phyloP scores from a whole-genome alignment of 2,888 invertebrate genomes.

The Idaea straminata region DNA sequence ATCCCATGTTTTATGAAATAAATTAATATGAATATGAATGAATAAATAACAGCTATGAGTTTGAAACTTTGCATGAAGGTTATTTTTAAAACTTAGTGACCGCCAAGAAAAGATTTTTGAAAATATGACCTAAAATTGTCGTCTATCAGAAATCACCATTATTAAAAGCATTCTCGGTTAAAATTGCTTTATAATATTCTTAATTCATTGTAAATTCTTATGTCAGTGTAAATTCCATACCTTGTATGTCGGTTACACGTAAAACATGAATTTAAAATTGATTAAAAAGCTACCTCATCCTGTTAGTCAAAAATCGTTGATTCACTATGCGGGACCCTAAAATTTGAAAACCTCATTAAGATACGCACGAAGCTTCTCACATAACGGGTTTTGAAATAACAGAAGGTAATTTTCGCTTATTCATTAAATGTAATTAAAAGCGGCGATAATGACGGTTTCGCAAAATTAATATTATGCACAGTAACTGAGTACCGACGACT shows the following conservation, averaged over 20 bases:
- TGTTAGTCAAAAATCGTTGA: background rate
- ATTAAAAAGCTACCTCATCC: background rate
- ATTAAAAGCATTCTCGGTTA: no score
- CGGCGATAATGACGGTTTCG: constrained; percentile 57
- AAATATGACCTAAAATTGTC: no score
- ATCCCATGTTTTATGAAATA: no score
- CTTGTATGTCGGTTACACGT: background rate
- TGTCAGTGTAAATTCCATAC: background rate
- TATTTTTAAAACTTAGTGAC: no score
- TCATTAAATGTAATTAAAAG: constrained; percentile 76
- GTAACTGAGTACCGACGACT: constrained; percentile 47
- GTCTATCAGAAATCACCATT: no score
- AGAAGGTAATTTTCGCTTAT: constrained; percentile 78
- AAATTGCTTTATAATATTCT: no score
- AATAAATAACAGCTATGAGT: no score
- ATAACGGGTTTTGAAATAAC: constrained; percentile 67
- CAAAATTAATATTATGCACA: constrained; percentile 59
- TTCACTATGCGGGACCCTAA: constrained; percentile 26
- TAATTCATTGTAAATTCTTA: background rate
- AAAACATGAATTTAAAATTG: constrained; percentile 8
- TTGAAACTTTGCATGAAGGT: no score
- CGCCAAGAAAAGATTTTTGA: no score
- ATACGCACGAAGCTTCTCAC: constrained; percentile 55
- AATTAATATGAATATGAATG: no score
- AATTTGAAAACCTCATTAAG: constrained; percentile 76